Evolutionary conservation across 1,140 invertebrate species (phyloP).

Genomic region (Listronotus bonariensis): DNA sequence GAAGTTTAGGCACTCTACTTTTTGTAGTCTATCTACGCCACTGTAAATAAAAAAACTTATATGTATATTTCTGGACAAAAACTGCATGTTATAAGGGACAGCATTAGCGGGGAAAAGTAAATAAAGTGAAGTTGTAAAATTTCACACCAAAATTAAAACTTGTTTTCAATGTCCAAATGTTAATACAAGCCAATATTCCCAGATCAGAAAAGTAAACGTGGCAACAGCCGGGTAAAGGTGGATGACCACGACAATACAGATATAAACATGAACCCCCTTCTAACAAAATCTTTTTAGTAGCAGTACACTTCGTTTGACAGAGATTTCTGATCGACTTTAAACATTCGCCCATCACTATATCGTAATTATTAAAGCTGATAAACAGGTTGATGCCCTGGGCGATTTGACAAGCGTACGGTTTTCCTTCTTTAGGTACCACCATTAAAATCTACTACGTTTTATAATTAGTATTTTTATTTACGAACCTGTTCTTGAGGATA

Average conservation of each 20-base stretch:
- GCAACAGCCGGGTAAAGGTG: slow-evolving; percentile 6
- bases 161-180: no score
- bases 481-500: slow-evolving; percentile 30
- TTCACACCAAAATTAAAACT: no score
- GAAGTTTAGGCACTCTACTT: no score
- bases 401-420: slow-evolving; percentile 34
- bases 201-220: slow-evolving; percentile 3
- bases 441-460: slow-evolving; percentile 35
- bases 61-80: no score
- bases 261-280: slow-evolving; percentile 2
- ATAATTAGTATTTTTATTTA: slow-evolving; percentile 31
- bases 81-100: no score
- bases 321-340: slow-evolving; percentile 33
- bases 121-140: no score
- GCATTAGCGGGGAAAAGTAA: no score
- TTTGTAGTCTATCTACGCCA: no score
- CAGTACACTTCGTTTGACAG: slow-evolving; percentile 21
- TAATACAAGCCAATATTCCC: no score
- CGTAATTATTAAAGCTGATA: slow-evolving; percentile 37
- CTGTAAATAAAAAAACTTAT: no score
- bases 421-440: slow-evolving; percentile 29
- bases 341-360: slow-evolving; percentile 34
- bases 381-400: slow-evolving; percentile 35
- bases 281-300: slow-evolving; percentile 25
- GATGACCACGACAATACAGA: slow-evolving; percentile 6